Conservation (phyloP, 2,888 invertebrate species). For the Eurytoma adleriae region DNA sequence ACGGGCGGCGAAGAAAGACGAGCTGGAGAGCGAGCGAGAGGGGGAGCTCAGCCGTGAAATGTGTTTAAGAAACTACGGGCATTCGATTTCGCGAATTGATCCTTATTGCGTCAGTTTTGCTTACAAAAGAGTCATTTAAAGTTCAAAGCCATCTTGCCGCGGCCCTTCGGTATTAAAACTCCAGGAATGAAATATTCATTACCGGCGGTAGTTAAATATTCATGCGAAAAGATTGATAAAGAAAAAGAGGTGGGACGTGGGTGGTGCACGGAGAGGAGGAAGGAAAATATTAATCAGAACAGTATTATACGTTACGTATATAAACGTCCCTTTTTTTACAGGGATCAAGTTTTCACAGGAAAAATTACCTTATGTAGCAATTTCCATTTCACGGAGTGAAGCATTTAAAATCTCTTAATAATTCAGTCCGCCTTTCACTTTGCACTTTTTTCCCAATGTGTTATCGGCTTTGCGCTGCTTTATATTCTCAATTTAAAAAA, state of each 20-base stretch:
- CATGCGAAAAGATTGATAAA: conserved; percentile 56
- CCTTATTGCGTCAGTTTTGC: conserved; percentile 52
- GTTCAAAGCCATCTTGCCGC: conserved; percentile 50
- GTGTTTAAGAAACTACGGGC: conserved; percentile 34
- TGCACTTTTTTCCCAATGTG: not conserved
- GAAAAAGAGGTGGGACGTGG: conserved; percentile 25
- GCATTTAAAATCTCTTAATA: conserved; percentile 49
- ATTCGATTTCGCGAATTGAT: conserved; percentile 52
- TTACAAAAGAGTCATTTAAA: conserved; percentile 56
- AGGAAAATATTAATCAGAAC: conserved; percentile 52
- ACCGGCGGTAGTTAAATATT: conserved; percentile 52
- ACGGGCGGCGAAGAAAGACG: not conserved
- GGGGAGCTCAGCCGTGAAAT: conserved; percentile 26
- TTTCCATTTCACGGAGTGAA: conserved; percentile 46
- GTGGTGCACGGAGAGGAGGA: conserved; percentile 8
- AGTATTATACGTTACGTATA: conserved; percentile 41
- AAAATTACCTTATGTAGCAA: conserved; percentile 43
- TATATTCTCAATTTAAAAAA: not conserved
- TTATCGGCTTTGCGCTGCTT: not conserved
- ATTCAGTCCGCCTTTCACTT: not conserved
- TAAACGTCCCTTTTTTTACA: conserved; percentile 41
- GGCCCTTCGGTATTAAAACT: conserved; percentile 52
- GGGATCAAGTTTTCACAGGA: conserved; percentile 45
- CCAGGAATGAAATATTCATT: conserved; percentile 55
- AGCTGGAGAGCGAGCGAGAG: not conserved